phyloP scores from a whole-genome alignment of 1,140 invertebrate genomes.

The Drosophila simulans region DNA sequence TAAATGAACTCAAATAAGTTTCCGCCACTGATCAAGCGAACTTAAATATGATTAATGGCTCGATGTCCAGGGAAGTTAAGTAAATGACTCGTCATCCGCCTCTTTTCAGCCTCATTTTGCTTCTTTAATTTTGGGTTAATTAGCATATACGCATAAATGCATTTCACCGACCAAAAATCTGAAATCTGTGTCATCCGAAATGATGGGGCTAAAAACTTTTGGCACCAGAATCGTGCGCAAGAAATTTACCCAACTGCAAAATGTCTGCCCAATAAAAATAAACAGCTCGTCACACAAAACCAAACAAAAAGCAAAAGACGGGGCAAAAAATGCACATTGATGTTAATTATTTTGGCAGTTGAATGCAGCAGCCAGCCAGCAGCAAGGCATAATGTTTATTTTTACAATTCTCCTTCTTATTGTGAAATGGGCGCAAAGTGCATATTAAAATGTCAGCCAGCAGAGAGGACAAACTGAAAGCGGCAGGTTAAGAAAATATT shows the following conservation, averaged over 20 bases:
- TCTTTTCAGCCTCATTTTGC: constrained; percentile 26
- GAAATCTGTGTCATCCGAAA: constrained; percentile 36
- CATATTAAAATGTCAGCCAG: constrained; percentile 73
- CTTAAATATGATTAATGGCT: constrained; percentile 23
- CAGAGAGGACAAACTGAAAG: constrained; percentile 20
- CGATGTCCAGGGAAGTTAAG: constrained; percentile 2
- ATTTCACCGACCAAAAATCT: constrained; percentile 28
- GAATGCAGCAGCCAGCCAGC: constrained; percentile 32
- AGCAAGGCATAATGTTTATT: constrained; percentile 52
- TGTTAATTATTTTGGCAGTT: constrained; percentile 71
- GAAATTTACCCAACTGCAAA: constrained; percentile 24
- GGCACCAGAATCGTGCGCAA: constrained; percentile 29
- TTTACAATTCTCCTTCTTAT: constrained; percentile 47
- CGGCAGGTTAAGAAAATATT: constrained; percentile 34
- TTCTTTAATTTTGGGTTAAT: constrained; percentile 46
- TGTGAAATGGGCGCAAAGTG: constrained; percentile 68
- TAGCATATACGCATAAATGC: constrained; percentile 42
- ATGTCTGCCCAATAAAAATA: constrained; percentile 46
- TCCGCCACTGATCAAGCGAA: neutral
- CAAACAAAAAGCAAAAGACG: constrained; percentile 24
- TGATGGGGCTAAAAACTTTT: constrained; percentile 29
- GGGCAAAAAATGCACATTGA: constrained; percentile 40
- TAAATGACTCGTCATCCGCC: constrained; percentile 27
- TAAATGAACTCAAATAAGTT: neutral
- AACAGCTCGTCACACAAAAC: constrained; percentile 19